Evolutionary conservation across 1,140 invertebrate species (phyloP).

Genomic region (Microplitis demolitor): DNA sequence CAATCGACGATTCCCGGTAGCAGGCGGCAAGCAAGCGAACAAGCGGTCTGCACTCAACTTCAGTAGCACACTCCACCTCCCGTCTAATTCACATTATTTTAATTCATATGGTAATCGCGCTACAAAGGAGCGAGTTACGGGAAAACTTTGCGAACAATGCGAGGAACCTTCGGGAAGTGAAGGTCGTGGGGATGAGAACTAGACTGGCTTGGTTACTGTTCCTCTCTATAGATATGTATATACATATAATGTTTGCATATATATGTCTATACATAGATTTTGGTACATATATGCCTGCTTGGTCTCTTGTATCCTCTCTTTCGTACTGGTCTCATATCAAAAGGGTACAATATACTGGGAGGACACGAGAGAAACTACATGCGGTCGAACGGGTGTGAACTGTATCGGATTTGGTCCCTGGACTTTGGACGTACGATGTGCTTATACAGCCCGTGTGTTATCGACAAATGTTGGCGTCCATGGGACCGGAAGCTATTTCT

Average conservation of each 20-base stretch:
- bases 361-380: conserved; percentile 17
- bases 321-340: background rate
- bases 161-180: conserved; percentile 46
- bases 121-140: conserved; percentile 42
- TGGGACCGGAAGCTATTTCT: conserved; percentile 56
- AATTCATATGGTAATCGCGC: conserved; percentile 61
- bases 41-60: background rate
- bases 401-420: conserved; percentile 52
- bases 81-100: conserved; percentile 58
- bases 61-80: background rate
- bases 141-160: conserved; percentile 58
- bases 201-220: conserved; percentile 17
- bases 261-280: background rate
- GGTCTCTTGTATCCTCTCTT: background rate
- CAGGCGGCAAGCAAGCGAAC: conserved; percentile 15
- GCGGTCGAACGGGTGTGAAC: conserved; percentile 44
- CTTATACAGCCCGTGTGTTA: conserved; percentile 44
- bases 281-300: background rate
- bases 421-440: conserved; percentile 36
- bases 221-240: background rate
- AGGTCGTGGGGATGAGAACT: conserved; percentile 17
- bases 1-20: conserved; percentile 17
- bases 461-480: conserved; percentile 58
- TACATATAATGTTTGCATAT: too few species aligned
- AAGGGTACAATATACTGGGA: conserved; percentile 18